These are phyloP conservation scores for Halcyon smyrnensis DNA, from an alignment of 2,797 vertebrate species.

Conservation along the genomic window DNA sequence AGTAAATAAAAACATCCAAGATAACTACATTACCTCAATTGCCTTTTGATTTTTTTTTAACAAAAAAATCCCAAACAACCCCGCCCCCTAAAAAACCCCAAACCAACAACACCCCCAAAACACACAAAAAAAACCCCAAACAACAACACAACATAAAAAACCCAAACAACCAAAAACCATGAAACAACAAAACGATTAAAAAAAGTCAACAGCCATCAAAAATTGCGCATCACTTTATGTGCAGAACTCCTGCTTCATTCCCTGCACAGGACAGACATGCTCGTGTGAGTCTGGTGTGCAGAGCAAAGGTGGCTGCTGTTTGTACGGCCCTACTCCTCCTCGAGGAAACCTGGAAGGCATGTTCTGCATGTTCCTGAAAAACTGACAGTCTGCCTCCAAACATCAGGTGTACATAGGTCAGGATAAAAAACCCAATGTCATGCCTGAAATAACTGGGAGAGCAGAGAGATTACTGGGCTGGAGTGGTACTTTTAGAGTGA, in stretches of 20 bases:
- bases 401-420: neutral
- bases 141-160: too few relatives aligned
- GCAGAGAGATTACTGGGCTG: neutral
- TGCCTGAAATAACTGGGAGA: neutral
- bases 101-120: too few relatives aligned
- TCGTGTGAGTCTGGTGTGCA: rapidly evolving
- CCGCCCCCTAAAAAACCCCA: too few relatives aligned
- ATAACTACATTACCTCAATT: neutral
- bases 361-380: neutral
- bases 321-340: neutral
- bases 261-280: neutral
- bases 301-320: neutral
- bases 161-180: too few relatives aligned
- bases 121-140: too few relatives aligned
- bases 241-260: neutral
- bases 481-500: neutral
- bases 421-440: neutral
- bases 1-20: neutral
- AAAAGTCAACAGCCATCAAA: neutral
- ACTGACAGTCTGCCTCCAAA: neutral
- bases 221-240: neutral
- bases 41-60: neutral
- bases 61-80: too few relatives aligned
- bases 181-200: neutral
- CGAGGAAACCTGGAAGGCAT: neutral